Evolutionary conservation across 35 echinoderm and acorn worm species (phyloP).

Genomic region (Chiridota heheva): DNA sequence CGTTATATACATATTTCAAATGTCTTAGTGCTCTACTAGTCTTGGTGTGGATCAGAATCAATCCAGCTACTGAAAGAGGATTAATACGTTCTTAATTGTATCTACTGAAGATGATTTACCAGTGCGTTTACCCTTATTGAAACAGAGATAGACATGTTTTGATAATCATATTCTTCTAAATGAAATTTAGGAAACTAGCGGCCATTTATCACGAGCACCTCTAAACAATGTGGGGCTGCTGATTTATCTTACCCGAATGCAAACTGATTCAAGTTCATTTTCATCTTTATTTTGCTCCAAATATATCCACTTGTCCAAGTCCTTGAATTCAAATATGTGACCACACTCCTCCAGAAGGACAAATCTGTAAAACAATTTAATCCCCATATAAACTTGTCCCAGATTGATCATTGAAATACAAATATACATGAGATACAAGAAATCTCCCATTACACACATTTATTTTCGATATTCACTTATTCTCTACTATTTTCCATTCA

Average conservation of each 20-base stretch:
- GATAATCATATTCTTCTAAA: neutral
- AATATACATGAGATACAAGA: neutral
- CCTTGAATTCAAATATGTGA: constrained; percentile 50
- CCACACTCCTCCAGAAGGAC: constrained; percentile 54
- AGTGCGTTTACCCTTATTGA: constrained; percentile 42
- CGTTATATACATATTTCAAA: too few species aligned
- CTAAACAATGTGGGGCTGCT: neutral
- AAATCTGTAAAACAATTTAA: constrained; percentile 24
- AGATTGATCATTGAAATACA: neutral
- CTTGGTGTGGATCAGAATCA: too few species aligned
- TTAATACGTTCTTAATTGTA: too few species aligned
- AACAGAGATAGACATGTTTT: neutral
- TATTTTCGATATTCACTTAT: neutral
- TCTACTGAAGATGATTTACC: too few species aligned
- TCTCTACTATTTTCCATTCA: too few species aligned
- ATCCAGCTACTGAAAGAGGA: too few species aligned
- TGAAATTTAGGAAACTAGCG: neutral
- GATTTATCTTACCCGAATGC: constrained; percentile 15
- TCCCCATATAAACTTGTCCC: neutral
- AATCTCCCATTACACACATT: neutral
- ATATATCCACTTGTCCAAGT: constrained; percentile 52
- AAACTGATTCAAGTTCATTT: too few species aligned
- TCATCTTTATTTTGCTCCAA: neutral
- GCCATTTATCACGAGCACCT: neutral
- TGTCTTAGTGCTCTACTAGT: too few species aligned